These are phyloP conservation scores for Pseudorectes ferrugineus DNA, from an alignment of 2,113 vertebrate genomes.

Conservation along the genomic window DNA sequence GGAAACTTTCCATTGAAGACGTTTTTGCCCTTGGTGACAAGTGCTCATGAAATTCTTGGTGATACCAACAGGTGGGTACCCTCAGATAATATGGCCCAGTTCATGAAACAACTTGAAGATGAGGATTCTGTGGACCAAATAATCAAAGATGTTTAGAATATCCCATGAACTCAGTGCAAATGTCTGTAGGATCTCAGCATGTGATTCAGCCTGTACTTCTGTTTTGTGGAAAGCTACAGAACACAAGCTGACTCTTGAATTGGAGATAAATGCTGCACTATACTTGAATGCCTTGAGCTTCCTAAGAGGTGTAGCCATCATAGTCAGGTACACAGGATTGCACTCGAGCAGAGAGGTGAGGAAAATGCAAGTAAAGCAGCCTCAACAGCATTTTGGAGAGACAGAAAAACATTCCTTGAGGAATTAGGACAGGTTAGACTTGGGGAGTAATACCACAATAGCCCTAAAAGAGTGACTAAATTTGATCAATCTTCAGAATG, in stretches of 20 bases:
- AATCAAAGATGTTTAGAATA: not conserved
- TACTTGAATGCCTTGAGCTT: not conserved
- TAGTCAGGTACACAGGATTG: not conserved
- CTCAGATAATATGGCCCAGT: not conserved
- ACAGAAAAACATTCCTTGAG: not conserved
- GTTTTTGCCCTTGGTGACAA: not conserved
- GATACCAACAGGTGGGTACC: not conserved
- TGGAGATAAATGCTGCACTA: not conserved
- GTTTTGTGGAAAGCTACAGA: not conserved
- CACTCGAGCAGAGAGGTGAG: not conserved
- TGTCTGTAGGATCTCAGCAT: not conserved
- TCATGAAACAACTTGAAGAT: not conserved
- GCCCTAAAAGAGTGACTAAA: not conserved
- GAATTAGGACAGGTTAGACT: not conserved
- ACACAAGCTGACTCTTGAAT: not conserved
- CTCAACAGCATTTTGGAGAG: not conserved
- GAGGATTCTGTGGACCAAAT: not conserved
- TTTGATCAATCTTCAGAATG: not conserved
- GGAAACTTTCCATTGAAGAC: not conserved
- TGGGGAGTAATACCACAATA: not conserved
- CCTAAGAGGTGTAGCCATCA: not conserved
- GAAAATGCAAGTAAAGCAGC: not conserved
- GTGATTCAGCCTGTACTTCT: not conserved
- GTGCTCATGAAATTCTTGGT: not conserved
- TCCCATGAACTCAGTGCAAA: not conserved